phyloP scores from a whole-genome alignment of 2,113 vertebrate genomes.

The Mirounga angustirostris region DNA sequence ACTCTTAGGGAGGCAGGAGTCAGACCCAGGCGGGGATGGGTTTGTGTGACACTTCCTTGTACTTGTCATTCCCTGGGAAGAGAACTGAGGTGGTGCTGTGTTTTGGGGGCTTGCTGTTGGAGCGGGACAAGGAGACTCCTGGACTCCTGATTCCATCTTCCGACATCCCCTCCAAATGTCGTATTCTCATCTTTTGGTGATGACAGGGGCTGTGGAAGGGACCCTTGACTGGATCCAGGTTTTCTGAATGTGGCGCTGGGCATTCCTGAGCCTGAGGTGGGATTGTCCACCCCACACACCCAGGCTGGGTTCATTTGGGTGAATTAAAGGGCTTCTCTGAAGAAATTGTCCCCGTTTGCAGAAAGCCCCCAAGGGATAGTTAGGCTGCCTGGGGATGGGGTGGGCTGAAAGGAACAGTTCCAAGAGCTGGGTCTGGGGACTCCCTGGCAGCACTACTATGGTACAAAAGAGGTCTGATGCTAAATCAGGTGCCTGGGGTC shows the following conservation, averaged over 20 bases:
- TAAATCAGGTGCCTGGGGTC: no score
- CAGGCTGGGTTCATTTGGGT: neutral
- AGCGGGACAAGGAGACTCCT: neutral
- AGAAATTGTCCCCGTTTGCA: neutral
- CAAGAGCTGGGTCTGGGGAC: neutral
- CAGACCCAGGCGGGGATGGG: fast-evolving
- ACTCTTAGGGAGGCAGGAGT: neutral
- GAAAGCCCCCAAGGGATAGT: neutral
- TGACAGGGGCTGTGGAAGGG: neutral
- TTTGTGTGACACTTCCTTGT: neutral
- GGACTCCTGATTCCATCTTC: neutral
- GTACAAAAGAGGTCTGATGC: fast-evolving
- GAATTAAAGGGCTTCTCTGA: neutral
- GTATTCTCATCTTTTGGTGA: neutral
- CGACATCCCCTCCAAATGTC: no score
- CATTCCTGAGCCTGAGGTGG: neutral
- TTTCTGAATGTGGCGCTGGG: neutral
- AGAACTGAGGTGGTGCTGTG: neutral
- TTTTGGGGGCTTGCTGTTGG: neutral
- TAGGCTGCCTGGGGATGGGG: neutral
- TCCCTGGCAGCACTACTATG: neutral
- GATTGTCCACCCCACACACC: neutral
- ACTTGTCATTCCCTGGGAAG: neutral
- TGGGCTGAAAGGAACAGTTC: neutral
- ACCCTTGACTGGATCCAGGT: neutral